phyloP scores from a whole-genome alignment of 2,797 vertebrate genomes.

The Acrocephalus scirpaceus region DNA sequence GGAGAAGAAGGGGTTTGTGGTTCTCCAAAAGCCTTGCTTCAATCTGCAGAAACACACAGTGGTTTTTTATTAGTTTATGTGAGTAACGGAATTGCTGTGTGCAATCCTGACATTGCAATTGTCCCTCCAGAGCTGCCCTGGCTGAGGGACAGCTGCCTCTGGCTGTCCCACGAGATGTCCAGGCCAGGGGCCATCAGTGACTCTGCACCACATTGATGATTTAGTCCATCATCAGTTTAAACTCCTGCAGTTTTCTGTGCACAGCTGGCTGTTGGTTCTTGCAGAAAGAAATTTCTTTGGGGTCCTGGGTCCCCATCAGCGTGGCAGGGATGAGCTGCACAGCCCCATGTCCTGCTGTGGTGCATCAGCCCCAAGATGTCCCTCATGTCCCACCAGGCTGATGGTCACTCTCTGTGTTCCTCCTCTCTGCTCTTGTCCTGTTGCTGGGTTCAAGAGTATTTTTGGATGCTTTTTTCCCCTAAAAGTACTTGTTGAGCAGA shows the following conservation, averaged over 20 bases:
- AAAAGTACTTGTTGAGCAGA: neutral
- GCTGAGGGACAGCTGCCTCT: neutral
- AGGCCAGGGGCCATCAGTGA: neutral
- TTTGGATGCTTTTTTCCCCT: neutral
- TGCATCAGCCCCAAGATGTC: accelerated
- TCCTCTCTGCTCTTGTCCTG: neutral
- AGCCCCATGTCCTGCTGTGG: accelerated
- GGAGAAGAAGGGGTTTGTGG: neutral
- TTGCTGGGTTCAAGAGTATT: neutral
- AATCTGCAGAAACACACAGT: neutral
- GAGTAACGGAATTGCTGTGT: neutral
- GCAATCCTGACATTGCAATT: neutral
- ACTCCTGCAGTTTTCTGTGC: neutral
- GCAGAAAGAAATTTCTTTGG: neutral
- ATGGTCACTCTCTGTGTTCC: neutral
- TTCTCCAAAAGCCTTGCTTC: neutral
- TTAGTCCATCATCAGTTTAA: accelerated
- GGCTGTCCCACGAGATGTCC: accelerated
- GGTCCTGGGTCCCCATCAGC: accelerated
- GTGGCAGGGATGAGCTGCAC: neutral
- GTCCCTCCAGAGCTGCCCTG: neutral
- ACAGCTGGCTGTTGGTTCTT: neutral
- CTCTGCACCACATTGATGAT: accelerated
- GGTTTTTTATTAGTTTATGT: neutral
- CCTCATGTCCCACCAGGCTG: accelerated